Conservation (phyloP, 1,140 invertebrate species). For the Leptonema lineaticorne region DNA sequence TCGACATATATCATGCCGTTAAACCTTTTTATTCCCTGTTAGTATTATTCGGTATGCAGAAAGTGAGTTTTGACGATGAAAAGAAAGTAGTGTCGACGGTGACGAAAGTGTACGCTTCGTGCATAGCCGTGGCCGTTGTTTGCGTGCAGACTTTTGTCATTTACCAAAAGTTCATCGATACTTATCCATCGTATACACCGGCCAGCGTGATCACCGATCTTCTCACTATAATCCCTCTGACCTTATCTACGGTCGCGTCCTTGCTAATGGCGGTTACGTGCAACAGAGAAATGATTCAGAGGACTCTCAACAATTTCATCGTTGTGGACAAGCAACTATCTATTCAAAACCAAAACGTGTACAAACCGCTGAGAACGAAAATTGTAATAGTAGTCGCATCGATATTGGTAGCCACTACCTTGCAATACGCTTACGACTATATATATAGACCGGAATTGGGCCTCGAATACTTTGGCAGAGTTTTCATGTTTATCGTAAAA, state of each 20-base stretch:
- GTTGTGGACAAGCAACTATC: slow-evolving; percentile 33
- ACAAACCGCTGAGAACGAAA: slow-evolving; percentile 32
- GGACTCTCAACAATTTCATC: slow-evolving; percentile 36
- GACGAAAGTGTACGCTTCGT: slow-evolving; percentile 27
- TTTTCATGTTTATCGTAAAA: slow-evolving; percentile 25
- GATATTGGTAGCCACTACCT: neutral
- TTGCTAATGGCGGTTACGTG: slow-evolving; percentile 33
- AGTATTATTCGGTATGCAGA: slow-evolving; percentile 32
- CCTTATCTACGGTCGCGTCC: slow-evolving; percentile 24
- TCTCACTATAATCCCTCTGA: slow-evolving; percentile 26
- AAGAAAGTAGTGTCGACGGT: neutral
- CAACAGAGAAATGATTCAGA: slow-evolving; percentile 34
- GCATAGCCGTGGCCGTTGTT: slow-evolving; percentile 22
- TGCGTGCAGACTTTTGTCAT: slow-evolving; percentile 15
- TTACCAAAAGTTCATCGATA: neutral
- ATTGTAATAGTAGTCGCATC: neutral
- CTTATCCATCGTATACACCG: slow-evolving; percentile 16
- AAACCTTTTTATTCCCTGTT: slow-evolving; percentile 33
- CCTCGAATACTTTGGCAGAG: neutral
- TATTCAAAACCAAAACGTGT: slow-evolving; percentile 25
- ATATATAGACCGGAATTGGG: neutral
- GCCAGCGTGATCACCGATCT: slow-evolving; percentile 27
- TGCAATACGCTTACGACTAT: slow-evolving; percentile 11
- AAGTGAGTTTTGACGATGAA: slow-evolving; percentile 27
- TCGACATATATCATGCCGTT: slow-evolving; percentile 27